Evolutionary conservation across 1,140 invertebrate genomes (phyloP).

Genomic region (Pygmarrhopalites habei): DNA sequence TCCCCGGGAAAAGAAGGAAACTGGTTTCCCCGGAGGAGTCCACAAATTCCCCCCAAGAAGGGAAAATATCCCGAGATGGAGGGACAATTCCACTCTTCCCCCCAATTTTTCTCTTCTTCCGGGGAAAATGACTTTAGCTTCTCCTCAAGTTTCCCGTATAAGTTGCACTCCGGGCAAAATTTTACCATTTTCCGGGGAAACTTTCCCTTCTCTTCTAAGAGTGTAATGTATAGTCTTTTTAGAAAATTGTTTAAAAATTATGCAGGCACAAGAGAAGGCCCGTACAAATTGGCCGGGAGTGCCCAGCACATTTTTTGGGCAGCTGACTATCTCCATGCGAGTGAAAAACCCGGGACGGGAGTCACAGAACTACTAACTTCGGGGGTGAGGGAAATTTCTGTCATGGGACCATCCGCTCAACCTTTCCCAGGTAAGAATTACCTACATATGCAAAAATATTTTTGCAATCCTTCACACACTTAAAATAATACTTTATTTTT

Average conservation of each 20-base stretch:
- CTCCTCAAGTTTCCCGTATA: too few relatives aligned
- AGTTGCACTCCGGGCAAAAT: neutral
- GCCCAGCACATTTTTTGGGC: slow-evolving; percentile 63
- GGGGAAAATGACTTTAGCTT: too few relatives aligned
- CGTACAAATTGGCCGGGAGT: slow-evolving; percentile 57
- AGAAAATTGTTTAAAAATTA: neutral
- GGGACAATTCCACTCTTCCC: too few relatives aligned
- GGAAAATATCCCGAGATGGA: too few relatives aligned
- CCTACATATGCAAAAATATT: neutral
- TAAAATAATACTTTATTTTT: neutral
- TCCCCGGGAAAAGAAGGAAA: too few relatives aligned
- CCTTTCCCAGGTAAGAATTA: slow-evolving; percentile 55
- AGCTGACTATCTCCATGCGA: slow-evolving; percentile 12
- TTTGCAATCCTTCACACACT: neutral
- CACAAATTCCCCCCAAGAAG: too few relatives aligned
- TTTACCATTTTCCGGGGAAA: too few relatives aligned
- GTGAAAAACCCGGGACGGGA: slow-evolving; percentile 22
- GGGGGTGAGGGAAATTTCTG: slow-evolving; percentile 52
- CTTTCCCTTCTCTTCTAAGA: too few relatives aligned
- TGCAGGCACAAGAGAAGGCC: slow-evolving; percentile 41
- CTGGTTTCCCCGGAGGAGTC: too few relatives aligned
- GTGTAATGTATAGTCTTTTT: neutral
- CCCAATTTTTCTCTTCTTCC: too few relatives aligned
- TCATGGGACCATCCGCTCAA: slow-evolving; percentile 65
- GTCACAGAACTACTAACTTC: slow-evolving; percentile 28